A percentile compares a stretch with the other conserved stretches of the same genome.
Evolutionary conservation across 1,140 invertebrate species (phyloP).

Genomic region (Hylaeus volcanicus): DNA sequence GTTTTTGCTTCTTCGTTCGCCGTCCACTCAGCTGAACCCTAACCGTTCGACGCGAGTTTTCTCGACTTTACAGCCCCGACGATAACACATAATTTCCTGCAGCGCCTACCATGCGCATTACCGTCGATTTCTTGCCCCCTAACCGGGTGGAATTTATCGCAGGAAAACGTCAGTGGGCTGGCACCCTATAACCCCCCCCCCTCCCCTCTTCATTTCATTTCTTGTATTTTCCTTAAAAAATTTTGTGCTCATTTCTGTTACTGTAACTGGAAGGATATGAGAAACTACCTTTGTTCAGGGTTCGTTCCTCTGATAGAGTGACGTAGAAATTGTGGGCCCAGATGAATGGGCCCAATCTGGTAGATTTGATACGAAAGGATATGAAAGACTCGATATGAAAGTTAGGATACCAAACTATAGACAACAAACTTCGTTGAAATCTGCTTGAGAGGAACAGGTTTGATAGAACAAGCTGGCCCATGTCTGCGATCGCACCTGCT

Average conservation of each 20-base stretch:
- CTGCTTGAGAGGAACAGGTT: slow-evolving; percentile 53
- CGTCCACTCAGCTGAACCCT: slow-evolving; percentile 29
- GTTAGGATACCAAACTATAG: no score
- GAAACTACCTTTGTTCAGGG: no score
- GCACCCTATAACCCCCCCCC: neutral
- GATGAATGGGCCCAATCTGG: no score
- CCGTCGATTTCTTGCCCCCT: slow-evolving; percentile 60
- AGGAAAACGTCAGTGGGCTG: slow-evolving; percentile 60
- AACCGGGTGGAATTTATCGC: slow-evolving; percentile 74
- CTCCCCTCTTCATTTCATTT: no score
- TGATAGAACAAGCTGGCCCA: slow-evolving; percentile 32
- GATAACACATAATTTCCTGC: slow-evolving; percentile 77
- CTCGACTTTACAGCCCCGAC: slow-evolving; percentile 72
- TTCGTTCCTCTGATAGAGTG: no score
- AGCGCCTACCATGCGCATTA: slow-evolving; percentile 73
- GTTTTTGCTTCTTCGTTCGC: slow-evolving; percentile 39
- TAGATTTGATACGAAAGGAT: no score
- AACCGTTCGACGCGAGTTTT: slow-evolving; percentile 52
- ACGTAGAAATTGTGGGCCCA: no score
- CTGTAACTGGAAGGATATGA: no score
- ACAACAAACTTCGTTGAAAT: slow-evolving; percentile 21
- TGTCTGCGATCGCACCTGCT: slow-evolving; percentile 67
- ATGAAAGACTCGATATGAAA: no score
- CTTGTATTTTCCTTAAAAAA: no score
- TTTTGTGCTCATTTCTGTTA: no score